Base-by-base conservation (phyloP, 2,888 invertebrate genomes). In the Mycalesis mineus region DNA sequence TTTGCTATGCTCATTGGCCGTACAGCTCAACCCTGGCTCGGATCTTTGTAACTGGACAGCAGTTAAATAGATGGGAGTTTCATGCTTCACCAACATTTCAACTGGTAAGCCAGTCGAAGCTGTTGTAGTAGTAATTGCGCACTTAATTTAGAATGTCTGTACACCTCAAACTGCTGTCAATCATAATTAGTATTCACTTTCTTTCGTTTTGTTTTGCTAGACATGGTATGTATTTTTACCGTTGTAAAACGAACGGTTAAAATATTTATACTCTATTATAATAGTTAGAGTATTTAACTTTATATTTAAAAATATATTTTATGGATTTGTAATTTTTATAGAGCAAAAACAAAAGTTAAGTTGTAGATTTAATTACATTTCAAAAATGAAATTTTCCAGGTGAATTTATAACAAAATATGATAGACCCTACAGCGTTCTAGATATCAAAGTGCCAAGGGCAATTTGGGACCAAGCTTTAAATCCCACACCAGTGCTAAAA, bases 51-150 rank as follows among this genome's bases (percentile, higher is more conserved):
- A 73, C 77, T 71, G 72, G 71, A 69, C 73, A 65, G 66, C 72
- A 68, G 78, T 85, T 88, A 88, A 85, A 89, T 87, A 87, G 81
- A 75, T 78, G 73, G 69, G 67, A 71, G 76, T 74, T 72, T 75
- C 77, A 75, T 73, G 71, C 66, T 71, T 70, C 72, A 75, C 71
- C 68, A 74, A 80, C 84, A 80, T 79, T 77, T 74, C 70, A 77
- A 73, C 75, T 78, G 71, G 77, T 69, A 72, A 75, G 80, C 68
- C 80, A 72, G 67, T 61, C 76, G 69, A 63, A 67, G 65, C 71
- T 70, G 72, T 71, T 72, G 73, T 67, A 62, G 63, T 65, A 58
- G 58, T 59, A 65, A 66, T 64, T 47, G 58, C 60, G 42, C 57
- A 57, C 44, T 58, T 49, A 48, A 49, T 53, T 41, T 29, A 58